These are phyloP conservation scores for Microdon myrmicae DNA, from an alignment of 2,888 invertebrate genomes.

Conservation along the genomic window DNA sequence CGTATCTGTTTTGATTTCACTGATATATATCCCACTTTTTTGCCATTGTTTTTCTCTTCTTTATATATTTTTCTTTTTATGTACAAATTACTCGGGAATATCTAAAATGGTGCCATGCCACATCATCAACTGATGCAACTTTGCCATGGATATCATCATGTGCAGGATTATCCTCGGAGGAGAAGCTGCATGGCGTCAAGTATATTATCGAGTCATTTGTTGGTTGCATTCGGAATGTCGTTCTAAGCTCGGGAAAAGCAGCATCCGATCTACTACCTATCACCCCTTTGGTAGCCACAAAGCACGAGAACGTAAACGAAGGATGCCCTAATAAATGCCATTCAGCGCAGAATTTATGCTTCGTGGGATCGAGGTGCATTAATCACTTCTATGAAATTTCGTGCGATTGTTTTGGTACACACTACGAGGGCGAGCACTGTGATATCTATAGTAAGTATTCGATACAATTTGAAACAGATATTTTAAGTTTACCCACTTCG, in stretches of 20 bases:
- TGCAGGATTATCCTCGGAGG: conserved; percentile 83
- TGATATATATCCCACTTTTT: no score
- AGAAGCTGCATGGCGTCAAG: conserved; percentile 87
- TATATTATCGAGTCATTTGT: conserved; percentile 94
- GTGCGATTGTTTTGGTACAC: conserved; percentile 93
- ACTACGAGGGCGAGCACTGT: conserved; percentile 91
- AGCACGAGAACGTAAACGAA: conserved; percentile 89
- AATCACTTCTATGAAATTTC: conserved; percentile 90
- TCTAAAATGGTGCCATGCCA: no score
- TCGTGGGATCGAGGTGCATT: conserved; percentile 87
- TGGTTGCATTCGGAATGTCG: conserved; percentile 89
- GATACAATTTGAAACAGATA: neutral
- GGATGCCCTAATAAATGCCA: conserved; percentile 87
- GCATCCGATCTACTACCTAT: conserved; percentile 85
- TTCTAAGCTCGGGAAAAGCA: conserved; percentile 85
- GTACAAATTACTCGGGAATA: no score
- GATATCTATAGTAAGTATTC: conserved; percentile 84
- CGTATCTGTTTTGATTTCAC: no score
- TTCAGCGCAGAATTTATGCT: conserved; percentile 85
- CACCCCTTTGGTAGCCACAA: conserved; percentile 84
- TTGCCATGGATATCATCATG: conserved; percentile 14
- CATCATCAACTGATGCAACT: conserved; percentile 6
- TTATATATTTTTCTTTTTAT: no score
- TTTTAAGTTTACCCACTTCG: no score
- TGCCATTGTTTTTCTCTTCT: no score